Conservation (phyloP, 1,140 invertebrate species). For the Drosophila kohkoa region DNA sequence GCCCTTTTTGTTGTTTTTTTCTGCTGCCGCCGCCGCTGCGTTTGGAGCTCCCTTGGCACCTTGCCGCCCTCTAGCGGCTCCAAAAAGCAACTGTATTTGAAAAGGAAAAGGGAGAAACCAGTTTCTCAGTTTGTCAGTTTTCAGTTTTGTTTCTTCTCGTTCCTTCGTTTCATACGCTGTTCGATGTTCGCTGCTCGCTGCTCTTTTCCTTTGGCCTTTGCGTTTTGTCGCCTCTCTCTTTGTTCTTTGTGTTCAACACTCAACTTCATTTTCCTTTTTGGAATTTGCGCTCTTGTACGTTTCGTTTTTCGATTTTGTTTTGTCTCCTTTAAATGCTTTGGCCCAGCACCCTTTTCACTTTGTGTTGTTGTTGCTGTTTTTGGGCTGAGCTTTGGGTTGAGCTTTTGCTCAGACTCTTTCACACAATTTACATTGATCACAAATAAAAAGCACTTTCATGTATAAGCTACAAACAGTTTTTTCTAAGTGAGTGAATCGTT, state of each 20-base stretch:
- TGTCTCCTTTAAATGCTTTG: background rate
- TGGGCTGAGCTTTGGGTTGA: background rate
- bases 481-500: background rate
- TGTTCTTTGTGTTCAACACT: background rate
- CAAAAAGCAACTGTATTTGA: conserved; percentile 79
- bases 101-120: conserved; percentile 83
- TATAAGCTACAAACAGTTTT: background rate
- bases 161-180: conserved; percentile 2
- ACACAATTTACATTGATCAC: conserved; percentile 35
- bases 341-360: too few species aligned
- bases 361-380: background rate
- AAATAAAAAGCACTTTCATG: background rate
- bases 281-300: conserved; percentile 47
- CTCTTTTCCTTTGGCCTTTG: background rate
- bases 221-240: background rate
- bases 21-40: conserved; percentile 14
- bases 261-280: conserved; percentile 74
- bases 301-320: conserved; percentile 11
- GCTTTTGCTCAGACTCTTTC: conserved; percentile 12
- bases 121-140: conserved; percentile 61
- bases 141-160: conserved; percentile 46
- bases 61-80: conserved; percentile 19
- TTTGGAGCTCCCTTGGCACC: conserved; percentile 1
- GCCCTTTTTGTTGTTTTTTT: conserved; percentile 21
- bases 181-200: background rate